A percentile compares a stretch with the other conserved stretches of the same genome.
Conservation (phyloP, 2,888 invertebrate species). For the Pollenia griseotomentosa region DNA sequence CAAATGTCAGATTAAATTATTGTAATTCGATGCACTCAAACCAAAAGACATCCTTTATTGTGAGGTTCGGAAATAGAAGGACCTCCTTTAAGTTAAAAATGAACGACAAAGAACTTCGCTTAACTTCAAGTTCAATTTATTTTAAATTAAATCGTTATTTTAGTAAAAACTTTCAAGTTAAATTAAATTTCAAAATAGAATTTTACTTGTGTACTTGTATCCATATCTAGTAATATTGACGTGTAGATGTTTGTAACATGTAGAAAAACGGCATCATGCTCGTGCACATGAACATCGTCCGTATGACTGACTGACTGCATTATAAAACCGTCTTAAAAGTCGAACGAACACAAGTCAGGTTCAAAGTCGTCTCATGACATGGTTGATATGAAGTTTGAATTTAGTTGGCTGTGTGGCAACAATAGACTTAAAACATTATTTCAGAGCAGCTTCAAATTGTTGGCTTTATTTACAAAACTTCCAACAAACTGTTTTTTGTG, state of each 20-base stretch:
- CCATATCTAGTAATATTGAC: neutral
- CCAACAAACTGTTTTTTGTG: constrained; percentile 50
- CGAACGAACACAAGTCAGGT: constrained; percentile 61
- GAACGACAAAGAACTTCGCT: neutral
- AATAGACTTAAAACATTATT: constrained; percentile 25
- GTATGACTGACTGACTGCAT: constrained; percentile 31
- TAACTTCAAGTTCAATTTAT: constrained; percentile 15
- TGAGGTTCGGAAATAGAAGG: neutral
- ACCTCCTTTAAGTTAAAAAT: constrained; percentile 7
- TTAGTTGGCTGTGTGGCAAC: constrained; percentile 37
- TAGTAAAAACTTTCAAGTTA: constrained; percentile 33
- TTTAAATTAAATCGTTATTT: constrained; percentile 17
- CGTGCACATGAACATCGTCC: constrained; percentile 13
- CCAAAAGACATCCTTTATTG: neutral
- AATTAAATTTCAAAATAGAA: constrained; percentile 58
- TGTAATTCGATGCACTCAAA: neutral
- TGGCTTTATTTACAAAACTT: neutral
- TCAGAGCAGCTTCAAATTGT: constrained; percentile 15
- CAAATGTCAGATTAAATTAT: constrained; percentile 16
- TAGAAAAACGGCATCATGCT: constrained; percentile 23
- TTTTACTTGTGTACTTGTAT: constrained; percentile 1
- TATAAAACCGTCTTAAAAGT: constrained; percentile 58
- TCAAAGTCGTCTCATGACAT: constrained; percentile 64
- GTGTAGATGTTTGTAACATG: constrained; percentile 17
- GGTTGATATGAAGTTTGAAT: constrained; percentile 28